phyloP scores from a whole-genome alignment of 2,113 vertebrate species.

The Tupaia chinensis region DNA sequence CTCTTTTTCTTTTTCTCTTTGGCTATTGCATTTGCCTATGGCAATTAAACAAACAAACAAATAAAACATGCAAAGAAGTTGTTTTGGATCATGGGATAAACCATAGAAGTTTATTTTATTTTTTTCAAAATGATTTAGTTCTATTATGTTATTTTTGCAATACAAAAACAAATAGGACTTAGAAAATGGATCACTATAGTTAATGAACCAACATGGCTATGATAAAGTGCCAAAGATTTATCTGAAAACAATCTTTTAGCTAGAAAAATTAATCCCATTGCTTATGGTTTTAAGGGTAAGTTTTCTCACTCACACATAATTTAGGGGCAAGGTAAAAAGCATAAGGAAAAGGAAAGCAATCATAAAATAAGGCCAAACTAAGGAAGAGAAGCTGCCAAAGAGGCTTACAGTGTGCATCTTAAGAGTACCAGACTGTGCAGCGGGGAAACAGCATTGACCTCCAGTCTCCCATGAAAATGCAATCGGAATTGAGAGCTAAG shows the following conservation, averaged over 20 bases:
- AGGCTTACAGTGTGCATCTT: conserved; percentile 24
- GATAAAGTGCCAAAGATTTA: conserved; percentile 23
- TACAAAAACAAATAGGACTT: not conserved
- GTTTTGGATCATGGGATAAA: not conserved
- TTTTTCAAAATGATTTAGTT: not conserved
- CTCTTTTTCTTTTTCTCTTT: too few relatives aligned
- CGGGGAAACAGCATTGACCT: not conserved
- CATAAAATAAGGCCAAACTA: conserved; percentile 40
- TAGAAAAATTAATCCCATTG: conserved; percentile 17
- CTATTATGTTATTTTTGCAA: not conserved
- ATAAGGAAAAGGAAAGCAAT: not conserved
- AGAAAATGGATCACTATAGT: not conserved
- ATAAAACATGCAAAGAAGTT: not conserved
- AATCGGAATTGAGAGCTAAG: conserved; percentile 15
- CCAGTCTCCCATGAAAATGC: conserved; percentile 39
- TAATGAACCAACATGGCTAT: not conserved
- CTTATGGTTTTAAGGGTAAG: not conserved
- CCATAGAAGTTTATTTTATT: not conserved
- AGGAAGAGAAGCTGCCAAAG: conserved; percentile 23
- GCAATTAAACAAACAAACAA: too few relatives aligned
- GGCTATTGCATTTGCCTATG: too few relatives aligned
- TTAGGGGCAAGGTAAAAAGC: not conserved
- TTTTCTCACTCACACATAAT: not conserved
- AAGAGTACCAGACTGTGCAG: not conserved
- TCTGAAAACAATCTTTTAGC: not conserved